Conservation (phyloP, 1,140 invertebrate genomes). For the Bombus ignitus region DNA sequence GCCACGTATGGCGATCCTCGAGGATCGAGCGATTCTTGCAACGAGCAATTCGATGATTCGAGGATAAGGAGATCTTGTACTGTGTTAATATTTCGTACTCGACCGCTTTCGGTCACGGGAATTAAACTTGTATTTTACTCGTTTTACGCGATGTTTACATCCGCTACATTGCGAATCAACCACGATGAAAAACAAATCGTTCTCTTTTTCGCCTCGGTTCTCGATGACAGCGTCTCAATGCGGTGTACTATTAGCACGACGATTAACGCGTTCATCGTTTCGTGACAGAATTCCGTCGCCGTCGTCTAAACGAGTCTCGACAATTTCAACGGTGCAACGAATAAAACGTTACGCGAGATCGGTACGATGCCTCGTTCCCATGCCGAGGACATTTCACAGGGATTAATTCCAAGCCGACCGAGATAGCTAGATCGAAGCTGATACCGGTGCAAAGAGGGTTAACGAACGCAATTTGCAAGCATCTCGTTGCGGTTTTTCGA, state of each 20-base stretch:
- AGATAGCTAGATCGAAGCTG: conserved; percentile 16
- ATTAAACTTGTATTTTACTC: not conserved
- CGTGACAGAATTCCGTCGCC: not conserved
- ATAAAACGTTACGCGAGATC: not conserved
- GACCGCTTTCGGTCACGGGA: not conserved
- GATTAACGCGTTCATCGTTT: not conserved
- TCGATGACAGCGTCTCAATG: not conserved
- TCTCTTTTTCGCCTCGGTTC: not conserved
- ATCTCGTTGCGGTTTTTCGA: conserved; percentile 31
- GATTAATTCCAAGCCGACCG: conserved; percentile 17
- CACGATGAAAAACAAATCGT: not conserved
- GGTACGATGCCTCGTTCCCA: not conserved
- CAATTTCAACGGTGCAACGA: not conserved
- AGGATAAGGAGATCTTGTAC: conserved; percentile 9
- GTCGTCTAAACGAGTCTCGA: not conserved
- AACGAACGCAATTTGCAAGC: conserved; percentile 39
- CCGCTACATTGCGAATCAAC: not conserved
- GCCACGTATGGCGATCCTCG: not conserved
- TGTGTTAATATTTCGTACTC: not conserved
- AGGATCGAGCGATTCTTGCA: not conserved
- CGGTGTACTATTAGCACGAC: not conserved
- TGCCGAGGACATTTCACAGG: not conserved
- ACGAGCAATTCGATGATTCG: not conserved
- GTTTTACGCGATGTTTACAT: not conserved
- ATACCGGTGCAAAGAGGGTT: conserved; percentile 2